Conservation (phyloP, 2,888 invertebrate genomes). For the Margaritifera margaritifera region DNA sequence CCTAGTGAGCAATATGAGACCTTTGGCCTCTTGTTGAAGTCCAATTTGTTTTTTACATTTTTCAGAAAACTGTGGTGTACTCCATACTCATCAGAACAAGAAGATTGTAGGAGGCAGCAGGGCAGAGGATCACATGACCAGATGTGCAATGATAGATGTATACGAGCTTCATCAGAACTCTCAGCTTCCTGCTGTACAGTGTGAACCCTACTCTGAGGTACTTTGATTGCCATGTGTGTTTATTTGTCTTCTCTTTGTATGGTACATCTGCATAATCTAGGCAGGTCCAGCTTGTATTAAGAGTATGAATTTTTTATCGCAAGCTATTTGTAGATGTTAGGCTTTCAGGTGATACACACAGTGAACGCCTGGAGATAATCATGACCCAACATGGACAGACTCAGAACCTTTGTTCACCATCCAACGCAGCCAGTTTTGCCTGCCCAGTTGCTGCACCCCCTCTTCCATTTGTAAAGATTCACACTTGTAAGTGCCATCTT, state of each 20-base stretch:
- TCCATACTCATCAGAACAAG: constrained; percentile 66
- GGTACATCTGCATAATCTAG: too few relatives aligned
- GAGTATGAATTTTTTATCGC: neutral
- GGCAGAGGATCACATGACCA: constrained; percentile 70
- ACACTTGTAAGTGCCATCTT: too few relatives aligned
- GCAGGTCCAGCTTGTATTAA: neutral
- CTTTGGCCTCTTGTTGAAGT: neutral
- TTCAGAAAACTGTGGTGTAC: constrained; percentile 59
- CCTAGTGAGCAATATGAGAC: neutral
- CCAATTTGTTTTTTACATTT: neutral
- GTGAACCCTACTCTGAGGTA: constrained; percentile 61
- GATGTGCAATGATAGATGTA: constrained; percentile 70
- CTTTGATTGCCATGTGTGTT: neutral
- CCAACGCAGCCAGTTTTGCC: too few relatives aligned
- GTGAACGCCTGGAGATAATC: too few relatives aligned
- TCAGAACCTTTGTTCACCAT: too few relatives aligned
- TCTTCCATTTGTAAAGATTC: too few relatives aligned
- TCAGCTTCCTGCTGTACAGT: constrained; percentile 64
- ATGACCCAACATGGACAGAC: too few relatives aligned
- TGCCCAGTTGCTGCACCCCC: too few relatives aligned
- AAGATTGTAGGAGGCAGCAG: constrained; percentile 64
- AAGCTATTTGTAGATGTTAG: neutral
- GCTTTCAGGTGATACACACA: neutral
- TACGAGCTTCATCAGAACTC: constrained; percentile 65
- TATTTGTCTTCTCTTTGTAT: neutral